Evolutionary conservation across 2,113 vertebrate genomes (phyloP).

Genomic region (Tor tambroides): DNA sequence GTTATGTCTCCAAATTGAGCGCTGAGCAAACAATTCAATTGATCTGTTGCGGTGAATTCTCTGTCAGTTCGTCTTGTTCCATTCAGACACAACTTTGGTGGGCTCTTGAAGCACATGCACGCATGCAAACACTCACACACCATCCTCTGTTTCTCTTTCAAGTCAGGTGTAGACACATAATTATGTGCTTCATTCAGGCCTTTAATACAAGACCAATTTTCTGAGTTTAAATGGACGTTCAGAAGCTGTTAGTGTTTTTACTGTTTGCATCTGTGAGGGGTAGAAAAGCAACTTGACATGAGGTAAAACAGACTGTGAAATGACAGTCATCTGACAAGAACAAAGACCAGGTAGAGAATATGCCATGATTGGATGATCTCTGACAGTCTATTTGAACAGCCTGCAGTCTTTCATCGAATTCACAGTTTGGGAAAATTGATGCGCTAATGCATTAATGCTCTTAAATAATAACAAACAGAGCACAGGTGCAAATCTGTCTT

Average conservation of each 20-base stretch:
- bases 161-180: slow-evolving; percentile 73
- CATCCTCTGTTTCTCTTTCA: slow-evolving; percentile 34
- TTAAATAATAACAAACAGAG: neutral
- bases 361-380: slow-evolving; percentile 50
- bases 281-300: slow-evolving; percentile 57
- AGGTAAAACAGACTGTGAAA: slow-evolving; percentile 54
- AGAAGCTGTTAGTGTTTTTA: slow-evolving; percentile 51
- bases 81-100: slow-evolving; percentile 67
- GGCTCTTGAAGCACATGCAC: slow-evolving; percentile 58
- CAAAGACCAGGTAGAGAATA: slow-evolving; percentile 54
- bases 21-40: slow-evolving; percentile 66
- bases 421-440: neutral
- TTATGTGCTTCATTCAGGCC: slow-evolving; percentile 65
- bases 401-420: neutral
- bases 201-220: slow-evolving; percentile 60
- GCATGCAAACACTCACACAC: slow-evolving; percentile 15
- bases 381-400: neutral
- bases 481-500: neutral
- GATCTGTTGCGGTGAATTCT: slow-evolving; percentile 54
- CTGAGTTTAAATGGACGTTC: slow-evolving; percentile 46
- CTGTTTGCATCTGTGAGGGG: slow-evolving; percentile 56
- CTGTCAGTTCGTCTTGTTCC: slow-evolving; percentile 52
- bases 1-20: slow-evolving; percentile 65
- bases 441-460: neutral
- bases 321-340: slow-evolving; percentile 55